Conservation (phyloP, 2,113 vertebrate species). For the Neoarius graeffei region DNA sequence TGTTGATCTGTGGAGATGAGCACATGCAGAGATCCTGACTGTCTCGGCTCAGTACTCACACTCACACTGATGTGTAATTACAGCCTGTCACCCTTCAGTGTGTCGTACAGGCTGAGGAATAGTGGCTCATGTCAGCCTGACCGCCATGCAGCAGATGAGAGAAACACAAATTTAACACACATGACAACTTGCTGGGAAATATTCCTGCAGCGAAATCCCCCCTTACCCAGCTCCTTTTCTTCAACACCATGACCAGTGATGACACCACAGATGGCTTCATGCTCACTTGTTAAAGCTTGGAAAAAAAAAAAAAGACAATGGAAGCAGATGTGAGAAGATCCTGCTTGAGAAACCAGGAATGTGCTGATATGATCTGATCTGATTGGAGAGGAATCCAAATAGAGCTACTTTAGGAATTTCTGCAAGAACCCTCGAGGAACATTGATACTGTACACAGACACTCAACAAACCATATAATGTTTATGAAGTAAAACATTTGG, state of each 20-base stretch:
- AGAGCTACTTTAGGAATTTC: too few relatives aligned
- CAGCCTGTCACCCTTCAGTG: conserved; percentile 37
- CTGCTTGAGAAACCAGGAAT: too few relatives aligned
- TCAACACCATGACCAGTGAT: background rate
- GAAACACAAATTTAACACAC: background rate
- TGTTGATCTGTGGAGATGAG: conserved; percentile 26
- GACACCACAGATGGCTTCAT: background rate
- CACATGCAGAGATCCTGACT: conserved; percentile 41
- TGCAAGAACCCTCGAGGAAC: too few relatives aligned
- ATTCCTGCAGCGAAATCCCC: background rate
- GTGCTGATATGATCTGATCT: too few relatives aligned
- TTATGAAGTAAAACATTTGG: too few relatives aligned
- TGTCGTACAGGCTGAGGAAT: conserved; percentile 29
- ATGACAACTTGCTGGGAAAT: background rate
- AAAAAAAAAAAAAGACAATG: too few relatives aligned
- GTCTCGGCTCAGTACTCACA: conserved; percentile 33
- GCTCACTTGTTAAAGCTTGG: background rate
- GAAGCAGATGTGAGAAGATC: too few relatives aligned
- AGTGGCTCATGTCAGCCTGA: background rate
- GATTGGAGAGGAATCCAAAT: too few relatives aligned
- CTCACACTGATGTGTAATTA: conserved; percentile 51
- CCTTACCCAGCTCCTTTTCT: background rate
- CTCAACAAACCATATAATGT: too few relatives aligned
- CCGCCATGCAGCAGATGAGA: background rate
- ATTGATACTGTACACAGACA: too few relatives aligned